Evolutionary conservation across 2,797 vertebrate genomes (phyloP).

Genomic region (Scolopax rusticola): DNA sequence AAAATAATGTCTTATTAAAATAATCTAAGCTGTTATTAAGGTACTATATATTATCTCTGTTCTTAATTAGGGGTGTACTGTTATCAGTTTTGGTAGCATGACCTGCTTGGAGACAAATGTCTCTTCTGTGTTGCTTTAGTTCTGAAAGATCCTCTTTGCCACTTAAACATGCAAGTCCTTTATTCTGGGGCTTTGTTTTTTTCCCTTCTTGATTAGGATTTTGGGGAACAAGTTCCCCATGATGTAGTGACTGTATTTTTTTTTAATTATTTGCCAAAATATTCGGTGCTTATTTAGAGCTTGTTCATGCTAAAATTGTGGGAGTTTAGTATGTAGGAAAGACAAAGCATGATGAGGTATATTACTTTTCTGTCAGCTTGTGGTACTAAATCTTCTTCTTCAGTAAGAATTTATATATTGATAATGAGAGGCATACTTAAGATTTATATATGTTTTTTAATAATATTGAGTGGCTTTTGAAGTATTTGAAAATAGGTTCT

Average conservation of each 20-base stretch:
- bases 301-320: too few species aligned
- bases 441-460: neutral
- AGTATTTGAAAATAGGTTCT: neutral
- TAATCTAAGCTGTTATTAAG: neutral
- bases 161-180: neutral
- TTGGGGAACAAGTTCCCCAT: neutral
- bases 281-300: neutral
- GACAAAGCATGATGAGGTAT: neutral
- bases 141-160: neutral
- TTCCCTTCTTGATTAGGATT: neutral
- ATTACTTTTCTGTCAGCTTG: neutral
- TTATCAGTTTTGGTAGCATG: neutral
- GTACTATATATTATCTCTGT: neutral
- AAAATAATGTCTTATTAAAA: neutral
- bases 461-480: neutral
- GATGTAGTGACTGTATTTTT: fast-evolving
- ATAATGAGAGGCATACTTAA: too few species aligned
- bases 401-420: neutral
- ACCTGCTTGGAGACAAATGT: neutral
- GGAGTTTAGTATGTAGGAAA: neutral
- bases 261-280: neutral
- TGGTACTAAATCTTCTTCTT: neutral
- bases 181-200: neutral
- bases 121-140: neutral
- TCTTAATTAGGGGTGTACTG: neutral